These are phyloP conservation scores for Actinostola sp. DNA, from an alignment of 92 coral and sea anemone species.

Conservation along the genomic window DNA sequence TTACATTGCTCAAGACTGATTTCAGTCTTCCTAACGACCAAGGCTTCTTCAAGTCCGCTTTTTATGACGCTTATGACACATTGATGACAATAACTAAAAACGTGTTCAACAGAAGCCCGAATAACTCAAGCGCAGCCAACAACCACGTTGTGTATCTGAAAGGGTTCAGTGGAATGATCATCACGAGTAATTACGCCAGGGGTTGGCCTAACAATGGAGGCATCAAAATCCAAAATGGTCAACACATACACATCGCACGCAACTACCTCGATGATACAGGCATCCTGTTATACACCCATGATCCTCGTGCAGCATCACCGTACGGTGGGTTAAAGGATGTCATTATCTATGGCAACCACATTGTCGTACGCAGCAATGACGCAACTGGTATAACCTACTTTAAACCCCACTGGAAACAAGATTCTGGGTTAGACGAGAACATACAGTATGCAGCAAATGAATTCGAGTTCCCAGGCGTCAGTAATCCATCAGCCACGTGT, in stretches of 20 bases:
- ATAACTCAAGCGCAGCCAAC: not conserved
- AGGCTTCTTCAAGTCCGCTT: constrained; percentile 40
- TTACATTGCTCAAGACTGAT: constrained; percentile 34
- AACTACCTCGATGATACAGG: constrained; percentile 58
- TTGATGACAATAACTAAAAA: constrained; percentile 16
- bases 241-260: constrained; percentile 31
- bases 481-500: constrained; percentile 20
- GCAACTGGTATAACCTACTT: constrained; percentile 38
- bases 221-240: constrained; percentile 52
- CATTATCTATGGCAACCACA: constrained; percentile 54
- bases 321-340: constrained; percentile 38
- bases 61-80: constrained; percentile 50
- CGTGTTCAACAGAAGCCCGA: constrained; percentile 60
- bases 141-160: constrained; percentile 64
- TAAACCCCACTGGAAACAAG: constrained; percentile 19
- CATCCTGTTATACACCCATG: constrained; percentile 46
- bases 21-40: constrained; percentile 44
- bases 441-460: constrained; percentile 30
- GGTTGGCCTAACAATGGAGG: constrained; percentile 64
- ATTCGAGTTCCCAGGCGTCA: constrained; percentile 40
- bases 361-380: constrained; percentile 25
- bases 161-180: constrained; percentile 33
- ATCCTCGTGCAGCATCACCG: not conserved
- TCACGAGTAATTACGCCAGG: constrained; percentile 47
- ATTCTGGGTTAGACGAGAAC: constrained; percentile 40